Base-by-base conservation (phyloP, 2,113 vertebrate species). In the Recurvirostra avosetta region DNA sequence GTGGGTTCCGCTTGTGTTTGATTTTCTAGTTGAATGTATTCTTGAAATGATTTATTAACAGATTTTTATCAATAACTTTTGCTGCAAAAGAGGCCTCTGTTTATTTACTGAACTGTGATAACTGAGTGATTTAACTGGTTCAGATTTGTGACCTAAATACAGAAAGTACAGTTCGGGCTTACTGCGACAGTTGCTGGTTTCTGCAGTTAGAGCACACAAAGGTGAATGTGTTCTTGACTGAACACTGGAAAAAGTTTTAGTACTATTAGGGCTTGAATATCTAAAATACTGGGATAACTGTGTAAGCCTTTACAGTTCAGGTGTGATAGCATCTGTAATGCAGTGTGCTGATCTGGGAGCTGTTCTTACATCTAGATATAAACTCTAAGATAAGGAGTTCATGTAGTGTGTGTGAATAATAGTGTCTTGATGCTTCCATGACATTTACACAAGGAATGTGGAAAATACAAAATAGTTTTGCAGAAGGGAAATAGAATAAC, bases 321-420 rank as follows among this genome's bases (percentile, higher is more conserved):
- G 10, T 0, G 1, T 27, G 75, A 59, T 56, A 32, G 4, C 6
- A 11, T 63, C 29, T 52, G 1, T 50, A 61, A 47, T 0, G 5
- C n/a, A 36, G n/a, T 0, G 0, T 55, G 34, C 49, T 75, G 50
- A 43, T 78, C 18, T 30, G 38, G 47, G 49, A 88, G 29, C 58
- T 40, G 43, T 15, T 77, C 59, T 71, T 41, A 5, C 6, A 43
- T 86, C 18, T 27, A 40, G 11, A 12, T 58, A 20, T 0, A 12
- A 52, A 12, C 26, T 49, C 34, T 11, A n/a, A 76, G 29, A 23
- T 20, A 32, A n/a, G 26, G 25, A 68, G 32, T 61, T 71, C 0
- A 4, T 43, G 32, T 56, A 4, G 74, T 84, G 13, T 17, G 15
- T 68, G 70, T 36, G 26, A 63, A 5, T 40, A 45, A 18, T 9